These are phyloP conservation scores for Drosophila kuntzei DNA, from an alignment of 2,888 invertebrate genomes.

Conservation along the genomic window DNA sequence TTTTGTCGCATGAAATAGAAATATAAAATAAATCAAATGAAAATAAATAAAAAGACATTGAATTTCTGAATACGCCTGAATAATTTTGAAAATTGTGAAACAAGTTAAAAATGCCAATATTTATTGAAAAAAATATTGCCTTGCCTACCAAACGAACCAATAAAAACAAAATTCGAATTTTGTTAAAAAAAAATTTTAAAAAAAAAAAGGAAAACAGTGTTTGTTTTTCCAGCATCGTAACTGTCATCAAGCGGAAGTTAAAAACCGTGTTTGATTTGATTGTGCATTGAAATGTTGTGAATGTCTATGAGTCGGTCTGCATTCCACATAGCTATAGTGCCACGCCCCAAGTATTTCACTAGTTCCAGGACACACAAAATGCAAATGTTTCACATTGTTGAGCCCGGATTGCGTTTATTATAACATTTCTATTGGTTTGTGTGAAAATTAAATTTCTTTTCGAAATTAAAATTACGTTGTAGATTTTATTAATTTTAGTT, in stretches of 20 bases:
- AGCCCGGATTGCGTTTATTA: conserved; percentile 48
- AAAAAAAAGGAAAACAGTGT: conserved; percentile 11
- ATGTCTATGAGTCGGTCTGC: conserved; percentile 22
- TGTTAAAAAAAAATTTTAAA: conserved; percentile 7
- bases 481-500: too few relatives aligned
- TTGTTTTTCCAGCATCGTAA: conserved; percentile 63
- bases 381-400: conserved; percentile 71
- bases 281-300: conserved; percentile 68
- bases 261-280: conserved; percentile 80
- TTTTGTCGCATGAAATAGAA: conserved; percentile 55
- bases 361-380: conserved; percentile 44
- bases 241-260: conserved; percentile 78
- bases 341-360: conserved; percentile 41
- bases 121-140: conserved; percentile 70
- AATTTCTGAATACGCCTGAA: conserved; percentile 68
- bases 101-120: conserved; percentile 74
- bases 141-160: conserved; percentile 11
- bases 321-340: background rate
- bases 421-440: conserved; percentile 34
- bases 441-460: too few relatives aligned
- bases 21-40: conserved; percentile 46
- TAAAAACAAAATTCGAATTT: conserved; percentile 37
- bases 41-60: conserved; percentile 64
- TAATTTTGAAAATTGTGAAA: conserved; percentile 69
- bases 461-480: too few relatives aligned